Conservation (phyloP, 2,797 vertebrate genomes). For the Pseudopleuronectes americanus region DNA sequence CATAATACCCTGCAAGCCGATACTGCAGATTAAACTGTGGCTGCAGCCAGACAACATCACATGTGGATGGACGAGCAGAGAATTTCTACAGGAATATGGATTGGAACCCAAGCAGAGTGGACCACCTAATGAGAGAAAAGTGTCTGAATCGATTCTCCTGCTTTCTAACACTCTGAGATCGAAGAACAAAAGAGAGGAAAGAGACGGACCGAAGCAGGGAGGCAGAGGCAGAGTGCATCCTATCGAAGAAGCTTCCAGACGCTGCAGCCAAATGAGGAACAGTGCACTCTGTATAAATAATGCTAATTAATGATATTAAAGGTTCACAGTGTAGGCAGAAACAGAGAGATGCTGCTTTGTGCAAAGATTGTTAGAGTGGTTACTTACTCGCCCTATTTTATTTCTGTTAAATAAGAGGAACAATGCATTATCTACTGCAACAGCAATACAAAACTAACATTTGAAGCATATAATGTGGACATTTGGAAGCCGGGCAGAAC, state of each 20-base stretch:
- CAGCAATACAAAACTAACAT: not conserved
- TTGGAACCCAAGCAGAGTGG: not conserved
- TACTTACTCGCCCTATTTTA: not conserved
- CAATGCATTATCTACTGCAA: no score
- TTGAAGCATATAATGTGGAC: not conserved
- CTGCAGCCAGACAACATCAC: constrained; percentile 1
- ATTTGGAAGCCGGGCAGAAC: not conserved
- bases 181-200: constrained; percentile 54
- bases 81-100: not conserved
- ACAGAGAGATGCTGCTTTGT: not conserved
- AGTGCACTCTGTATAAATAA: constrained; percentile 8
- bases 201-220: constrained; percentile 10
- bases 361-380: not conserved
- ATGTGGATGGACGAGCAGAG: no score
- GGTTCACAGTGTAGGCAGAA: not conserved
- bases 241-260: constrained; percentile 32
- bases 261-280: constrained; percentile 20
- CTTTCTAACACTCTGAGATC: constrained; percentile 53
- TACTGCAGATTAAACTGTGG: constrained; percentile 8
- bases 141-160: constrained; percentile 54
- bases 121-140: constrained; percentile 61
- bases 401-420: not conserved
- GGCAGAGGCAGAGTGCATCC: constrained; percentile 9
- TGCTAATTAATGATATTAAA: not conserved
- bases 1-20: not conserved